phyloP scores from a whole-genome alignment of 53 echinoderm and acorn worm genomes.

The Echinarachnius parma region DNA sequence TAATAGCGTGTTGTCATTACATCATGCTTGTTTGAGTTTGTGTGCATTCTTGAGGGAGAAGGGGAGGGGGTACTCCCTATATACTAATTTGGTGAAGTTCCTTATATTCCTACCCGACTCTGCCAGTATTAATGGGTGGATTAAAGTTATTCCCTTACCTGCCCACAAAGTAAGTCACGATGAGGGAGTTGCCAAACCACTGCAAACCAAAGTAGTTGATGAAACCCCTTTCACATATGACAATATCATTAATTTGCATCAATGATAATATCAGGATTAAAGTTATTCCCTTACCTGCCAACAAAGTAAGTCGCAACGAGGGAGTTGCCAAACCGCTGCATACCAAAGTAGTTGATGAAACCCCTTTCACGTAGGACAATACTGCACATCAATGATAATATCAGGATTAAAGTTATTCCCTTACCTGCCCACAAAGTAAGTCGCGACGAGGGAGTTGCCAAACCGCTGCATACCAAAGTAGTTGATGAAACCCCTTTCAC shows the following conservation, averaged over 20 bases:
- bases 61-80: no score
- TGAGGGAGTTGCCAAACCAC: constrained; percentile 84
- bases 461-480: constrained; percentile 99
- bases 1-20: no score
- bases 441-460: constrained; percentile 79
- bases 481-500: constrained; percentile 92
- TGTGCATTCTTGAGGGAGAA: no score
- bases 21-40: no score
- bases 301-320: constrained; percentile 69
- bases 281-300: constrained; percentile 63
- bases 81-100: no score
- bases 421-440: constrained; percentile 84
- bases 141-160: constrained; percentile 56
- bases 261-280: no score
- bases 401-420: neutral
- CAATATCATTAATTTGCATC: no score
- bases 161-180: constrained; percentile 76
- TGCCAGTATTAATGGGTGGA: no score
- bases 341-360: constrained; percentile 99
- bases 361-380: no score
- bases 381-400: no score
- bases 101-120: no score
- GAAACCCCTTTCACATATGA: no score
- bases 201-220: constrained; percentile 99
- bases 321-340: constrained; percentile 97